phyloP scores from a whole-genome alignment of 92 coral and sea anemone genomes.

The Actinostola sp. region DNA sequence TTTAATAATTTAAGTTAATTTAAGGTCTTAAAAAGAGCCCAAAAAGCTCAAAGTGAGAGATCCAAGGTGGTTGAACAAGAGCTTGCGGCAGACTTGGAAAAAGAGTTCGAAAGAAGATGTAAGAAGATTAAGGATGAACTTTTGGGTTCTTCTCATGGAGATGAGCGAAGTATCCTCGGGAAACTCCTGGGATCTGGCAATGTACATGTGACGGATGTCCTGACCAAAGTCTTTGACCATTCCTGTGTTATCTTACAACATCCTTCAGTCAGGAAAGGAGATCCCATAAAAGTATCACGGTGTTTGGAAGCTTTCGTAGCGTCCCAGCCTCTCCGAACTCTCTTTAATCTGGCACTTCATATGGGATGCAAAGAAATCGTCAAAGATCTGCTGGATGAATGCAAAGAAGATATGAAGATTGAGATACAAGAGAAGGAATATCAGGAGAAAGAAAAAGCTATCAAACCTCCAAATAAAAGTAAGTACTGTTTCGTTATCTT shows the following conservation, averaged over 20 bases:
- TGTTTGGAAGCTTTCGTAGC: slow-evolving; percentile 46
- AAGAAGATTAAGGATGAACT: slow-evolving; percentile 73
- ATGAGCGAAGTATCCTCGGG: slow-evolving; percentile 67
- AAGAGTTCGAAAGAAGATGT: slow-evolving; percentile 63
- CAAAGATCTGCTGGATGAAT: slow-evolving; percentile 29
- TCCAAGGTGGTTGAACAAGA: slow-evolving; percentile 60
- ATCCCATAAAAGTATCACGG: slow-evolving; percentile 27
- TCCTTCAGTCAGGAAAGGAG: slow-evolving; percentile 32
- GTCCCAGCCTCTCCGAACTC: slow-evolving; percentile 51
- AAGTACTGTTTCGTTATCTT: background rate
- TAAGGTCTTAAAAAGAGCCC: slow-evolving; percentile 72
- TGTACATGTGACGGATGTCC: slow-evolving; percentile 62
- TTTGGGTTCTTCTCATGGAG: slow-evolving; percentile 69
- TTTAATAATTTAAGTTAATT: background rate
- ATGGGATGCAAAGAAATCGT: slow-evolving; percentile 60
- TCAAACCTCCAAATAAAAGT: slow-evolving; percentile 51
- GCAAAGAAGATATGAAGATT: slow-evolving; percentile 12
- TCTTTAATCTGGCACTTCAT: slow-evolving; percentile 72
- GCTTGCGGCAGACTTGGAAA: slow-evolving; percentile 60
- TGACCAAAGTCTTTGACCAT: slow-evolving; percentile 61
- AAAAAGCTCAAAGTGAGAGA: slow-evolving; percentile 63
- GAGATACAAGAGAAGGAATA: background rate
- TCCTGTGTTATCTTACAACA: slow-evolving; percentile 47
- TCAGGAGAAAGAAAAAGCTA: background rate
- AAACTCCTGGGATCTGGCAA: slow-evolving; percentile 63